Base-by-base conservation (phyloP, 2,888 invertebrate genomes). In the Drosophila siamana region DNA sequence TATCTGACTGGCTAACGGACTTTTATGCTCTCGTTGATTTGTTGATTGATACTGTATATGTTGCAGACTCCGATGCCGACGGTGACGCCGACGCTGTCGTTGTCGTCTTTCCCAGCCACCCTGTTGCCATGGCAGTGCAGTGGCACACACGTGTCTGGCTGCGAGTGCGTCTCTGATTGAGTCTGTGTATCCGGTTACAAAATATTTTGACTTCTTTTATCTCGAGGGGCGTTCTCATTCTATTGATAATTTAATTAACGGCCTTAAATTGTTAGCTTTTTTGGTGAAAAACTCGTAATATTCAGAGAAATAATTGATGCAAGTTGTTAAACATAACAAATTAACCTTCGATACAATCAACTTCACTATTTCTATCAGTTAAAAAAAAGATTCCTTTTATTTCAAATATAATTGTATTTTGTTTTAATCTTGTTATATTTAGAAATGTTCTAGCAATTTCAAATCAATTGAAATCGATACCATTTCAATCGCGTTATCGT, bases 171-270 rank as follows among this genome's bases (percentile, higher is more conserved):
- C 74, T 65, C 67, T 78, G 80, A 74, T 74, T 75, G 79, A 76
- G 66, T 59, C 76, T 72, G 59, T 62, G 56, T 89, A 88, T 90
- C 88, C 52, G 72, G 83, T 90, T 88, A 87, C 90, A 90, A 76
- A 90, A 90, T 90, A 90, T 90, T 90, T 88, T 90, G 90, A 90
- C 88, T 88, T 80, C 56, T 74, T 76, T 81, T 80, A 77, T 70
- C 69, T 69, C 56, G 80, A 38, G 65, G 57, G 24, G 50, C 36
- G 41, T 43, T 36, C 44, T 41, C 48, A 60, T 59, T 57, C 63
- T 73, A 55, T 54, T 56, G 24, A 74, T 79, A 69, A 78, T 77
- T 88, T 76, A 86, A 87, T 88, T 82, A 82, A 78, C 57, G 71
- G 24, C 59, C 51, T 69, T 65, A 70, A 87, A 78, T 56, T 65